These are phyloP conservation scores for Aramus guarauna DNA, from an alignment of 2,113 vertebrate species.

Conservation along the genomic window DNA sequence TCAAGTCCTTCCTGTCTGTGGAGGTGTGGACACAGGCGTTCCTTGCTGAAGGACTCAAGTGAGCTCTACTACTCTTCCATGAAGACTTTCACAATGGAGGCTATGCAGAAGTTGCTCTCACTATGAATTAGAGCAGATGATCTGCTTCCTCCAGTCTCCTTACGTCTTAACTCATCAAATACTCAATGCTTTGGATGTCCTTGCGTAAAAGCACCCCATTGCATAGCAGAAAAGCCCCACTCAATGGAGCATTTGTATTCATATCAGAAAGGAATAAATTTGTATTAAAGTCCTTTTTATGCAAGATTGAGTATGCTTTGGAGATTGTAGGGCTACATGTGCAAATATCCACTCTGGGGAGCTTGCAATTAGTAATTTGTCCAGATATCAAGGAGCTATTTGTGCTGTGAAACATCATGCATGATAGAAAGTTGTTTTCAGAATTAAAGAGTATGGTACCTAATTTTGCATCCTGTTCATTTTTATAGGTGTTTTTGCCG, in stretches of 20 bases:
- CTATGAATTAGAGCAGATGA: not conserved
- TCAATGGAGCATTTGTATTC: not conserved
- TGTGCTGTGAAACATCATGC: not conserved
- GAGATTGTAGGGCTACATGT: not conserved
- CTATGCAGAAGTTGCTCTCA: not conserved
- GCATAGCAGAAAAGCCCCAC: not conserved
- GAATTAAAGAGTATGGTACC: not conserved
- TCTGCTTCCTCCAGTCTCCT: not conserved
- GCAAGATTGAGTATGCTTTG: not conserved
- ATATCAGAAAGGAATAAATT: rapidly evolving
- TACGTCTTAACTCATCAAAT: not conserved
- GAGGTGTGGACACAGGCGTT: not conserved
- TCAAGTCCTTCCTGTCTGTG: not conserved
- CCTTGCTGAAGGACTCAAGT: not conserved
- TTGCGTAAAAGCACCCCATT: not conserved
- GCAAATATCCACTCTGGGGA: not conserved
- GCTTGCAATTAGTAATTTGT: not conserved
- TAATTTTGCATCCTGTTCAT: not conserved
- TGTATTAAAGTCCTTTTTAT: not conserved
- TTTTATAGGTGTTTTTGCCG: not conserved
- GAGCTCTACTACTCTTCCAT: not conserved
- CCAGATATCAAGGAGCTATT: not conserved
- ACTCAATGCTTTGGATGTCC: not conserved
- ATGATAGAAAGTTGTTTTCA: not conserved
- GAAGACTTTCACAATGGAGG: not conserved